phyloP scores from a whole-genome alignment of 2,113 vertebrate species.

The Gambusia affinis region DNA sequence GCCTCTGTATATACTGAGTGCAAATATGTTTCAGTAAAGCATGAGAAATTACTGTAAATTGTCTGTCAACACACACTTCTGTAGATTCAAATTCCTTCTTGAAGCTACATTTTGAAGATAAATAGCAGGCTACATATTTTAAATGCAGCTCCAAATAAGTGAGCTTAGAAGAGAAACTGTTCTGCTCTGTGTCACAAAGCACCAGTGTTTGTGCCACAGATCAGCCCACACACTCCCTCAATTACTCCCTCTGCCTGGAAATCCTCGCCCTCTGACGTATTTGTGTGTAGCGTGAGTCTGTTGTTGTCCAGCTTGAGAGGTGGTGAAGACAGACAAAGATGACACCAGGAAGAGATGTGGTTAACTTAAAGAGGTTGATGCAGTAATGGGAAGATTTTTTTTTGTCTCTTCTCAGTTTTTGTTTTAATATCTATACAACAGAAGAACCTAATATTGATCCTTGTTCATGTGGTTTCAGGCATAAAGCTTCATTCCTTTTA shows the following conservation, averaged over 20 bases:
- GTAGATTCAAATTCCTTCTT: neutral
- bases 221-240: conserved; percentile 62
- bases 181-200: conserved; percentile 48
- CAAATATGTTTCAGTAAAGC: neutral
- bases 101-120: too few species aligned
- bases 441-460: neutral
- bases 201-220: conserved; percentile 44
- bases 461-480: neutral
- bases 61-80: neutral
- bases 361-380: neutral
- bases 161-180: neutral
- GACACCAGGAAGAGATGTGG: conserved; percentile 6
- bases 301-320: conserved; percentile 28
- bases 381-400: neutral
- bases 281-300: conserved; percentile 2
- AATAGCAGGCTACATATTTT: too few species aligned
- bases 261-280: conserved; percentile 37
- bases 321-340: conserved; percentile 5
- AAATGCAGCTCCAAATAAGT: neutral
- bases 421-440: neutral
- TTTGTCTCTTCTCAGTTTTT: neutral
- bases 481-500: neutral
- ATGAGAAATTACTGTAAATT: neutral
- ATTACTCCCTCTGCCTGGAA: conserved; percentile 70
- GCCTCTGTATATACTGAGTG: neutral